Evolutionary conservation across 2,113 vertebrate genomes (phyloP).

Genomic region (Furnarius figulus): DNA sequence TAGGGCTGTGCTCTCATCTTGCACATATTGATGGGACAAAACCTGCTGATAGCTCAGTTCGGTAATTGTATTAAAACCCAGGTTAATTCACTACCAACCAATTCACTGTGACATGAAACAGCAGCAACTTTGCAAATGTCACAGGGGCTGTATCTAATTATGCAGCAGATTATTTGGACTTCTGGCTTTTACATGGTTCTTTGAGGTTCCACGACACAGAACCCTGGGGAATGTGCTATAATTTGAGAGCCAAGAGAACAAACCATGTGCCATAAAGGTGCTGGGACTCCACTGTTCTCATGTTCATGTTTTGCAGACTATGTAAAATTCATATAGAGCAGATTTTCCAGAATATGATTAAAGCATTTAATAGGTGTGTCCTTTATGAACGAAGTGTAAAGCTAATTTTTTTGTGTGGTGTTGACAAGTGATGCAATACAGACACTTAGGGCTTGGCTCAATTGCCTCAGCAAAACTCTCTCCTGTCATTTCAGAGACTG

Average conservation of each 20-base stretch:
- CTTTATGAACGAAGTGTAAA: not conserved
- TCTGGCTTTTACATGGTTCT: not conserved
- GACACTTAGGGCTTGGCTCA: not conserved
- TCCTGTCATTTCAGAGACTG: not conserved
- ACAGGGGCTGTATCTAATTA: not conserved
- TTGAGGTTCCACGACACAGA: not conserved
- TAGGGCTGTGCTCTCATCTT: not conserved
- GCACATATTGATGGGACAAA: not conserved
- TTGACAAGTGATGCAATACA: not conserved
- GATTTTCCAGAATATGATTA: not conserved
- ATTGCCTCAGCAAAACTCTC: not conserved
- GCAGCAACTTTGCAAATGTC: not conserved
- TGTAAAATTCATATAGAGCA: not conserved
- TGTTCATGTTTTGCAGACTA: not conserved
- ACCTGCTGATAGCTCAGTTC: not conserved
- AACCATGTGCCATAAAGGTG: not conserved
- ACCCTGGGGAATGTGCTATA: not conserved
- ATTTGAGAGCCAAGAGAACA: not conserved
- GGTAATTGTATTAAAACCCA: not conserved
- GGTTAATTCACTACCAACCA: not conserved
- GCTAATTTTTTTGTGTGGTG: not conserved
- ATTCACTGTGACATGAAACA: not conserved
- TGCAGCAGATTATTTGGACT: not conserved
- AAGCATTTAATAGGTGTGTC: not conserved
- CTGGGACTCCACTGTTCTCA: not conserved